phyloP scores from a whole-genome alignment of 2,888 invertebrate species.

The Dicranocentrus wangi region DNA sequence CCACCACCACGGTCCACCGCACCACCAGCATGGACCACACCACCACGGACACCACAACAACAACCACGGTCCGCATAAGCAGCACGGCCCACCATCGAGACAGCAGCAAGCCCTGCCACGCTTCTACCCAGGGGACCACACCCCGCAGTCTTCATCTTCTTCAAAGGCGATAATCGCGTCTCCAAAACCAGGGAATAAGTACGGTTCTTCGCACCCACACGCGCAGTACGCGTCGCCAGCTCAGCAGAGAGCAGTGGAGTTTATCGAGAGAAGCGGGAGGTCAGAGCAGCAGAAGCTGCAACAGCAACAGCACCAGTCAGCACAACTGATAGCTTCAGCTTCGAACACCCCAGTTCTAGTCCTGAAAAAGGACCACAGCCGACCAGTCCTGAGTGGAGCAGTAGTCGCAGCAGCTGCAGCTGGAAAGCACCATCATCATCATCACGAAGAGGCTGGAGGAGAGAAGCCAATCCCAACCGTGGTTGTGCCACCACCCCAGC shows the following conservation, averaged over 20 bases:
- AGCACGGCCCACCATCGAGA: not conserved
- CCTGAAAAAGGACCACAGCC: slow-evolving; percentile 30
- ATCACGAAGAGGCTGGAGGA: not conserved
- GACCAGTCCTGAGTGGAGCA: slow-evolving; percentile 23
- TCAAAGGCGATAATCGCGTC: slow-evolving; percentile 7
- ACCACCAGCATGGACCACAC: not conserved
- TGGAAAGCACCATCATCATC: not conserved
- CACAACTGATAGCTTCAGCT: slow-evolving; percentile 28
- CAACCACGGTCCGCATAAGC: not conserved
- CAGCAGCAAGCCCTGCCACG: slow-evolving; percentile 6
- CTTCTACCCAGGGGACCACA: slow-evolving; percentile 1
- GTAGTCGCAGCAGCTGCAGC: not conserved
- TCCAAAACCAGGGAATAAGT: not conserved
- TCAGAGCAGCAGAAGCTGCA: no score
- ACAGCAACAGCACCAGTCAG: no score
- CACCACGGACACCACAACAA: not conserved
- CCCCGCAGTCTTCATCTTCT: not conserved
- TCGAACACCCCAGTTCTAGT: slow-evolving; percentile 39
- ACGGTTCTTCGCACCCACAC: slow-evolving; percentile 2
- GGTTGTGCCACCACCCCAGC: not conserved
- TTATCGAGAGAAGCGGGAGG: no score
- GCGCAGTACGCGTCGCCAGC: not conserved
- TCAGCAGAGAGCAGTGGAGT: no score
- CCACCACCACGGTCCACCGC: not conserved
- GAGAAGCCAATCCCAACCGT: not conserved